A percentile compares a stretch with the other conserved stretches of the same genome.
Evolutionary conservation across 2,113 vertebrate species (phyloP).

Genomic region (Chlamydotis undulata): DNA sequence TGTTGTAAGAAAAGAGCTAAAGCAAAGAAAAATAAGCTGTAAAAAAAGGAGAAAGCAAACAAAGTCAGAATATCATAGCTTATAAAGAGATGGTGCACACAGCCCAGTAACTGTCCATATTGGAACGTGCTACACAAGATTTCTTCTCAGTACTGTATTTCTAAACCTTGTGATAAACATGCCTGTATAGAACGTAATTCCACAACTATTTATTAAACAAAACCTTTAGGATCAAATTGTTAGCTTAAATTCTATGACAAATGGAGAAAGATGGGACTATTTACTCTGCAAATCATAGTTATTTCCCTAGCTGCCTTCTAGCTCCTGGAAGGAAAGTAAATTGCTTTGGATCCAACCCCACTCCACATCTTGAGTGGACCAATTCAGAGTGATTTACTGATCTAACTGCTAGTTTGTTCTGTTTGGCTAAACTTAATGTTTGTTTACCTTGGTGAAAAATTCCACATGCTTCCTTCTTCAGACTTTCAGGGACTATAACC

Average conservation of each 20-base stretch:
- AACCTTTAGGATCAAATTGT: background rate
- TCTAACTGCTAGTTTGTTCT: background rate
- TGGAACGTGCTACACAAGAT: background rate
- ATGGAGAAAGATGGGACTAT: background rate
- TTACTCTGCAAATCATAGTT: background rate
- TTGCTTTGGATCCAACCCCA: background rate
- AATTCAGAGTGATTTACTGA: conserved; percentile 4
- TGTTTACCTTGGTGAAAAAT: background rate
- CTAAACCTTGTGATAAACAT: background rate
- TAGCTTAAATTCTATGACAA: background rate
- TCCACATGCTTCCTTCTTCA: background rate
- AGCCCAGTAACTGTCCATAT: background rate
- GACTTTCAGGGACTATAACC: background rate
- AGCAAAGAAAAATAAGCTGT: background rate
- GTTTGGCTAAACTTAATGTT: background rate
- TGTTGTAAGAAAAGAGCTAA: background rate
- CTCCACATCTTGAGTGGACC: background rate
- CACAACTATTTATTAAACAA: background rate
- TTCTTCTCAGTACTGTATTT: background rate
- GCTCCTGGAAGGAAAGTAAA: background rate
- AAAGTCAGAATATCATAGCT: background rate
- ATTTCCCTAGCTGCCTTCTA: background rate
- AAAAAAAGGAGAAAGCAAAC: background rate
- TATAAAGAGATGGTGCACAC: background rate
- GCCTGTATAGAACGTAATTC: background rate